Conservation (phyloP, 2,797 vertebrate species). For the Halcyon badia region DNA sequence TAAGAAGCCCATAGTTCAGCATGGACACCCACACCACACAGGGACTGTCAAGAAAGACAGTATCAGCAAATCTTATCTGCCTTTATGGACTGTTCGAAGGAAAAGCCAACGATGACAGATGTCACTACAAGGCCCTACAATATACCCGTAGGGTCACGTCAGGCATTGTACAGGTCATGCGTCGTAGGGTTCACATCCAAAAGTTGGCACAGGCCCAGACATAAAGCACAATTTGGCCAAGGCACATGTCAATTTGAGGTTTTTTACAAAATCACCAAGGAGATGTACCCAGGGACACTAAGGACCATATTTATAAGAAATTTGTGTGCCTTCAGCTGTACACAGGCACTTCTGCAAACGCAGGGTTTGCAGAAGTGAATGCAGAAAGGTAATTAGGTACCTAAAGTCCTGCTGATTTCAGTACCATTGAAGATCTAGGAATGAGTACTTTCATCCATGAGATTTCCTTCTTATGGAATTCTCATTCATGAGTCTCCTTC, state of each 20-base stretch:
- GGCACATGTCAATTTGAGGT: accelerated
- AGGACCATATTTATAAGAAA: not conserved
- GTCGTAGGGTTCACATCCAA: accelerated
- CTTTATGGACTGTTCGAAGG: not conserved
- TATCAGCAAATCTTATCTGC: not conserved
- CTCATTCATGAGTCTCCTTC: no score
- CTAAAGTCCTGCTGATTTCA: not conserved
- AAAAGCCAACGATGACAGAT: not conserved
- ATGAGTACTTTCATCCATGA: not conserved
- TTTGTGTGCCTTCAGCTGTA: not conserved
- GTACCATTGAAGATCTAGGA: not conserved
- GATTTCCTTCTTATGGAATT: not conserved
- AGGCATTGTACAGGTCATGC: accelerated
- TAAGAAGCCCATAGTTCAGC: not conserved
- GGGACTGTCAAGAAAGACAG: accelerated
- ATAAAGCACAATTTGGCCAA: not conserved
- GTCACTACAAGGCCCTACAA: not conserved
- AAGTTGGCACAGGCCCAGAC: not conserved
- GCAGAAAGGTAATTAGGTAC: not conserved
- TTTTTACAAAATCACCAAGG: not conserved
- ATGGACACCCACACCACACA: not conserved
- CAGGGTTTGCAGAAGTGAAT: not conserved
- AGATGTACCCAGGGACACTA: not conserved
- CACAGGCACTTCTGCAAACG: not conserved
- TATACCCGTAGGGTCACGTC: not conserved